Conservation (phyloP, 1,140 invertebrate genomes). For the Agrilus planipennis region DNA sequence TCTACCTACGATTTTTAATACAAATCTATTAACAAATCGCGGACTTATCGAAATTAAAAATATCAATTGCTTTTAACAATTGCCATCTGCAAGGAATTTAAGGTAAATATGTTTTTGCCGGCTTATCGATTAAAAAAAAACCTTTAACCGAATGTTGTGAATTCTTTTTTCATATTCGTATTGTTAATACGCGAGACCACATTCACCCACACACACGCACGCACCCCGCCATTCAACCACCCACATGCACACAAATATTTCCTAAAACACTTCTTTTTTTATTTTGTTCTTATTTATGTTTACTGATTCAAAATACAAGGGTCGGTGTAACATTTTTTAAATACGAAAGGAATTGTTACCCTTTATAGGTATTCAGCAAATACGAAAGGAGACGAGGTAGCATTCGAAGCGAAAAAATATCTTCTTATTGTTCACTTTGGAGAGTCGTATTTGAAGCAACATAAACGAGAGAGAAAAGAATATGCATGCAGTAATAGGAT, state of each 20-base stretch:
- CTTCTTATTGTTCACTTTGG: constrained; percentile 13
- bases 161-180: background rate
- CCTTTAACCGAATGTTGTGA: background rate
- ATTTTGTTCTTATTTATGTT: background rate
- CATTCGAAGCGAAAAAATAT: constrained; percentile 16
- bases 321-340: background rate
- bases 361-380: constrained; percentile 9
- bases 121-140: too few relatives aligned
- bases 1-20: background rate
- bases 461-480: constrained; percentile 10
- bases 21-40: too few relatives aligned
- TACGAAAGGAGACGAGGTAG: constrained; percentile 14
- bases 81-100: too few relatives aligned
- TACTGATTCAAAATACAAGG: background rate
- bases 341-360: too few relatives aligned
- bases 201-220: background rate
- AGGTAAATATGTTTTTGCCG: too few relatives aligned
- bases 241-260: background rate
- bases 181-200: background rate
- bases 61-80: too few relatives aligned
- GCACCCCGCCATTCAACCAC: background rate
- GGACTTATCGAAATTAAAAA: too few relatives aligned
- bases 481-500: constrained; percentile 13
- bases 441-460: constrained; percentile 17
- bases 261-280: background rate